Base-by-base conservation (phyloP, 37 sponge, comb jelly and placozoan species). In the Geodia barretti region DNA sequence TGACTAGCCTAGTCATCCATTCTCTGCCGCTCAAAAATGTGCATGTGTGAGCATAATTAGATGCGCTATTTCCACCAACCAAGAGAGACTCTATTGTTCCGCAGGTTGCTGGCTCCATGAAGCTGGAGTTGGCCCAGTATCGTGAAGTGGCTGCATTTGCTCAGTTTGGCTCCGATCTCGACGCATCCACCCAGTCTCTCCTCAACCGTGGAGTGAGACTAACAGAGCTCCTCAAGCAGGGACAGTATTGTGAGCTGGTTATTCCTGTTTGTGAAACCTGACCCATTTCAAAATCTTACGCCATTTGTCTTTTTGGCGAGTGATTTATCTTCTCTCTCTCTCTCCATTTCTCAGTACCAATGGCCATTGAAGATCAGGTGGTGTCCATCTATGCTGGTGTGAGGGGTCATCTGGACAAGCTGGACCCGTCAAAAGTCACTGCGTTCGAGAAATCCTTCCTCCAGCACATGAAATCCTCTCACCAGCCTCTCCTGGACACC, bases 101-200 rank as follows among this genome's bases (percentile, higher is more conserved):
- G n/a, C 29, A 97, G 98, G 98, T 97, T 84, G 99, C 99, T 72
- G 99, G 99, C 37, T 92, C 97, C 40, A 98, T 98, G 99, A 98
- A 98, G 89, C 89, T 98, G 62, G 99, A 98, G 73, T 73, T 98
- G 72, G 99, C 99, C 31, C 99, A 98, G 87, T 98, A 98, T 74
- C 86, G 99, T 79, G 99, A 98, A 72, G 99, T 98, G 26, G 99
- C 99, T 68, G 99, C 99, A 23, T 98, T 98, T 90, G 99, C 99
- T 38, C 99, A 98, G 93, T 98, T 98, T 88, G 99, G 99, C 24
- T 98, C 99, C 71, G 99, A 98, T 80, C 87, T 98, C 26, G 99
- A 98, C 74, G 83, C 97, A 11, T 92, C 95, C 20, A 98, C 99
- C 4, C 99, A 98, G 83, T 80, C 87, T 72, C 89, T 96, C 35